Conservation (phyloP, 2,797 vertebrate genomes). For the Hippoglossus hippoglossus region DNA sequence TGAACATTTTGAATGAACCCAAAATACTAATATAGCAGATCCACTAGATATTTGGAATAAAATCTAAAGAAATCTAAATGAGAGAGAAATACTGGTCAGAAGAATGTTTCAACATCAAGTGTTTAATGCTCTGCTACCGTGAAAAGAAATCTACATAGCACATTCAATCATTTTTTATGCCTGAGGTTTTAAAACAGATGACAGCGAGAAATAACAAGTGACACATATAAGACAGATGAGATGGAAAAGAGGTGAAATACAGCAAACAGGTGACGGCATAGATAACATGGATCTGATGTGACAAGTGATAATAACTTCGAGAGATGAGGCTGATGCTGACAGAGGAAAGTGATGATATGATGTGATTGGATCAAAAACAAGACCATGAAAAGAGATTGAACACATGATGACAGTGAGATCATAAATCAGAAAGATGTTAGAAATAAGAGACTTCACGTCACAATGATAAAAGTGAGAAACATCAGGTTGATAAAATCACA, state of each 20-base stretch:
- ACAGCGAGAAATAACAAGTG: neutral
- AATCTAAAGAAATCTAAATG: no score
- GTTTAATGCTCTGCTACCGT: no score
- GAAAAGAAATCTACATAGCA: neutral
- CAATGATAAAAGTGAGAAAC: neutral
- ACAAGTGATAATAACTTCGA: neutral
- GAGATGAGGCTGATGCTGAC: neutral
- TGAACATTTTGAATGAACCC: no score
- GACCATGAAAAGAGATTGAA: neutral
- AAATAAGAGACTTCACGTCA: neutral
- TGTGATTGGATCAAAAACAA: neutral
- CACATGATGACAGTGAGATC: neutral
- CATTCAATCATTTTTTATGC: neutral
- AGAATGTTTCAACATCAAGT: no score
- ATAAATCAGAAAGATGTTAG: neutral
- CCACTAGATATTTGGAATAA: neutral
- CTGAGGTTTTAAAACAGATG: neutral
- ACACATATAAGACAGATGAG: neutral
- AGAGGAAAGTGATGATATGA: neutral
- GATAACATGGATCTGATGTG: neutral
- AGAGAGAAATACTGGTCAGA: no score
- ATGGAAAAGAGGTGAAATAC: neutral
- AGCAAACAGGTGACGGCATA: neutral
- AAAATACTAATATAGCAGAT: no score
- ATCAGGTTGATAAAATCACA: neutral